phyloP scores from a whole-genome alignment of 2,888 invertebrate genomes.

The Drosophila tanythrix region DNA sequence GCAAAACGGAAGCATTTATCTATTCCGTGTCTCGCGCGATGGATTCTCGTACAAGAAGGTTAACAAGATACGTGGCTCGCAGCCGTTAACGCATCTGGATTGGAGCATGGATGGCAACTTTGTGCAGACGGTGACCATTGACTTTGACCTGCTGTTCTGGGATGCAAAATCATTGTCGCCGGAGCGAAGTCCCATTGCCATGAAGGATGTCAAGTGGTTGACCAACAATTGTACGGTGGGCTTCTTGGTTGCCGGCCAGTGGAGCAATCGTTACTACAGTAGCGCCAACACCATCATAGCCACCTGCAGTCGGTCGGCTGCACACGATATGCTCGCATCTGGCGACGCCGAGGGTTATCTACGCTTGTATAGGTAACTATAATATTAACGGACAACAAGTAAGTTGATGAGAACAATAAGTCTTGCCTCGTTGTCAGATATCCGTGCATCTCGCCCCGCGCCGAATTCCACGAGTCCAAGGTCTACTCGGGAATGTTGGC shows the following conservation, averaged over 20 bases:
- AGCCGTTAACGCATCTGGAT: slow-evolving; percentile 93
- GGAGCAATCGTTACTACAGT: slow-evolving; percentile 95
- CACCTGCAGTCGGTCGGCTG: slow-evolving; percentile 92
- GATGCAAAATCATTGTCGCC: slow-evolving; percentile 94
- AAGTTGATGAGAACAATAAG: not conserved
- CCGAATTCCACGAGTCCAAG: slow-evolving; percentile 95
- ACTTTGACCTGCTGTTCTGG: slow-evolving; percentile 96
- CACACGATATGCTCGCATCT: slow-evolving; percentile 92
- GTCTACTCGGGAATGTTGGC: slow-evolving; percentile 94
- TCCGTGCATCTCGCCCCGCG: slow-evolving; percentile 93
- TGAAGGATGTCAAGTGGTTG: slow-evolving; percentile 96
- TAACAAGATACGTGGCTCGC: slow-evolving; percentile 94
- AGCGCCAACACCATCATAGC: slow-evolving; percentile 93
- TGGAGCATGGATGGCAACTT: slow-evolving; percentile 96
- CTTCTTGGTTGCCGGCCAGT: slow-evolving; percentile 94
- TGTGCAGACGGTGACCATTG: slow-evolving; percentile 94
- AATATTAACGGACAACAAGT: not conserved
- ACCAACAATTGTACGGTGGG: slow-evolving; percentile 95
- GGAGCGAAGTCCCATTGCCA: slow-evolving; percentile 94
- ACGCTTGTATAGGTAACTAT: slow-evolving; percentile 90
- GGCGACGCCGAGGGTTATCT: slow-evolving; percentile 96
- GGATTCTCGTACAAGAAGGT: slow-evolving; percentile 96
- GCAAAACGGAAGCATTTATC: slow-evolving; percentile 92
- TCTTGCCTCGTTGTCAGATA: slow-evolving; percentile 86
- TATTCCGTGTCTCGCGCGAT: slow-evolving; percentile 94